Base-by-base conservation (phyloP, 2,888 invertebrate genomes). In the Deilephila elpenor region DNA sequence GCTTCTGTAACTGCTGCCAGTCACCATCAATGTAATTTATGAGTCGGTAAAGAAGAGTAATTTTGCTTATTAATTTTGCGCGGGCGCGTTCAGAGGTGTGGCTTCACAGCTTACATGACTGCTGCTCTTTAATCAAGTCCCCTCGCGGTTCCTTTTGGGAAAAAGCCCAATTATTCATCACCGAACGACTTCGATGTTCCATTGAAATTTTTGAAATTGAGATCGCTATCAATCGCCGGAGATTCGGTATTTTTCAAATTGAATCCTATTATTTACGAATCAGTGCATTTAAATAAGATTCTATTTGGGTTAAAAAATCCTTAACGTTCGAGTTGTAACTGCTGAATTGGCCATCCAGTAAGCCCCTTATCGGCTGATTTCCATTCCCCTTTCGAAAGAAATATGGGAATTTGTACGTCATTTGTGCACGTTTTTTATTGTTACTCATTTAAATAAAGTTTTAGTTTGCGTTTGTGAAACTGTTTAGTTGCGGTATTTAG, bases 21-120 rank as follows among this genome's bases (percentile, higher is more conserved):
- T 87, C 84, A 85, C 89, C 90, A 91, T 93, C 91, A 91, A 90
- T 88, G 87, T 91, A 88, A 92, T 93, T 93, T 93, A 93, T 89
- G 89, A 83, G 86, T 79, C 88, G 89, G 88, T 90, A 89, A 91
- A 88, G 89, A 90, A 90, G 89, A 92, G 89, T 91, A 88, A 92
- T 93, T 91, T 84, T 84, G 88, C 89, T 93, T 93, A 93, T 93
- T 93, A 93, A 93, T 93, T 92, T 93, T 85, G 82, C 84, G 84
- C 85, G 87, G 86, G 84, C 85, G 85, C 88, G 85, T 84, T 84
- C 77, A 75, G 76, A 89, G 90, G 90, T 88, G 90, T 81, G 90
- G 89, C 89, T 89, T 88, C 84, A 85, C 85, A 82, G 86, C 87
- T 89, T 88, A 91, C 89, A 89, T 87, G 90, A 88, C 86, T 88